Evolutionary conservation across 2,113 vertebrate genomes (phyloP).

Genomic region (Alethe castanea): DNA sequence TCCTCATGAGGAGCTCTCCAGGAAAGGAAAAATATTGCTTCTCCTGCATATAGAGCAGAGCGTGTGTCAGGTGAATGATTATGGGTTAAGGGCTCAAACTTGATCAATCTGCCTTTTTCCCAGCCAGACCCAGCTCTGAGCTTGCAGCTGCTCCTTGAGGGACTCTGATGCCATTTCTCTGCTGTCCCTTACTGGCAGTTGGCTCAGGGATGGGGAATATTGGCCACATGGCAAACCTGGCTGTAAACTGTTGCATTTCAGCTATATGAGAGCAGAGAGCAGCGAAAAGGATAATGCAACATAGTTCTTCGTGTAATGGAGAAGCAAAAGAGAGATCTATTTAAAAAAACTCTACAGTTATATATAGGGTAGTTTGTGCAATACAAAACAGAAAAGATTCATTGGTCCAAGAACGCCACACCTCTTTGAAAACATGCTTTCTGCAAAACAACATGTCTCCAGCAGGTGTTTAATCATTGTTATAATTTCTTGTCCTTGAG

Average conservation of each 20-base stretch:
- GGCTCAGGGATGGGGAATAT: background rate
- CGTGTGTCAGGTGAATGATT: background rate
- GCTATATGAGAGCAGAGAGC: too few relatives aligned
- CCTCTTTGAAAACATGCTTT: too few relatives aligned
- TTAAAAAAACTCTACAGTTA: too few relatives aligned
- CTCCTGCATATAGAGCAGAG: slow-evolving; percentile 69
- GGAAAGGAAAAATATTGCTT: slow-evolving; percentile 90
- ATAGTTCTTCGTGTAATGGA: too few relatives aligned
- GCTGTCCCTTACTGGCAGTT: background rate
- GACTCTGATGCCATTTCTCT: background rate
- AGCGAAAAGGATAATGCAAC: too few relatives aligned
- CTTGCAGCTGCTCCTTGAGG: background rate
- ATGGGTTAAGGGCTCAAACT: background rate
- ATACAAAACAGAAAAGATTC: too few relatives aligned
- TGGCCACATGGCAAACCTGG: fast-evolving
- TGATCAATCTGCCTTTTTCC: background rate
- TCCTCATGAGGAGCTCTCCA: slow-evolving; percentile 89
- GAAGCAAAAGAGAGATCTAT: too few relatives aligned
- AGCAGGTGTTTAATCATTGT: too few relatives aligned
- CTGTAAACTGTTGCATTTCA: background rate
- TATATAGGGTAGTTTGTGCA: too few relatives aligned
- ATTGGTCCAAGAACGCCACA: too few relatives aligned
- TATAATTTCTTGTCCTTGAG: too few relatives aligned
- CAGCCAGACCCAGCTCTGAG: background rate
- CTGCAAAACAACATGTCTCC: too few relatives aligned